Evolutionary conservation across 2,888 invertebrate genomes (phyloP), one percentile per base, ranked within the genome.

Genomic region (Mythimna albipuncta): DNA sequence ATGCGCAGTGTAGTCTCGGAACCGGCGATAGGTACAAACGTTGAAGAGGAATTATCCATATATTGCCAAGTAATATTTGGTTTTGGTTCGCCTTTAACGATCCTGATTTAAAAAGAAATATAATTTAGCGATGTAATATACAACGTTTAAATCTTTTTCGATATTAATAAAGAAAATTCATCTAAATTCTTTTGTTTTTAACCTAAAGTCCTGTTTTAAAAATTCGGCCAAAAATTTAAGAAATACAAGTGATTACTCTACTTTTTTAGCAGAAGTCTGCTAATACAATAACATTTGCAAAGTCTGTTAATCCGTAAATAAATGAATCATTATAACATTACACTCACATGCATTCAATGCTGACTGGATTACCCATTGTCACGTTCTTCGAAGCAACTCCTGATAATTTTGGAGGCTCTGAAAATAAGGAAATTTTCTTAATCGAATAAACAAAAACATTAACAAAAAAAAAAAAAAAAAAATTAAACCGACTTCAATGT

Each of bases 41-140:
- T 66, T 5, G 64, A 19, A n/a, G 7, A 19, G 3, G 35, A 55
- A 11, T 63, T 57, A 6, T 61, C 67, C 72, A 44, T 74, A 63
- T 52, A 82, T 44, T 44, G 69, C 82, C 82, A 82, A 32, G 63
- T 52, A 16, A 82, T 79, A 52, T 21, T 68, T 38, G 79, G 79
- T 58, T 61, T 79, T 35, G 79, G 79, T 62, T 47, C 58, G 44
- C 79, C 79, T 67, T 79, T 69, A 1, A 41, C 5, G 21, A 57
- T 52, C 19, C 57, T 57, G 57, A 32, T 13, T 32, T 1, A 7
- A 57, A 35, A 57, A 44, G 7, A 16, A 2, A 2, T 6, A 32
- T 58, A 0, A 38, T 58, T n/a, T 16, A 26, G 26, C 26, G 26
- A 26, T 26, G 26, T 26, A 26, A 57, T 3, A 57, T 19, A 26